Percentiles rank a stretch among this genome's conserved stretches.
These are phyloP conservation scores for Seira musarum DNA, from an alignment of 2,888 invertebrate genomes.

Conservation along the genomic window DNA sequence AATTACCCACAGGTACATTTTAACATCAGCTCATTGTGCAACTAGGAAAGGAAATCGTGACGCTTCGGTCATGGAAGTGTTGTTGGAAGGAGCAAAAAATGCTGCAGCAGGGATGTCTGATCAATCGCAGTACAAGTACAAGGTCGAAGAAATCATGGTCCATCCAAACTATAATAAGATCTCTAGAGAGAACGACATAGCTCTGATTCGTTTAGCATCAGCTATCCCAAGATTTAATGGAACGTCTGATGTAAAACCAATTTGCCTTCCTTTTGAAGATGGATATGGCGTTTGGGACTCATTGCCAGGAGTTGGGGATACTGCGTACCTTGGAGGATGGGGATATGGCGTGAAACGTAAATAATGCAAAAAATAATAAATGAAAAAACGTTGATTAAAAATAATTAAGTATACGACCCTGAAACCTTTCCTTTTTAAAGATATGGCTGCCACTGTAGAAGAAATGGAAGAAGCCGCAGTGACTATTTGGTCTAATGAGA, in stretches of 20 bases:
- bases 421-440: slow-evolving; percentile 9
- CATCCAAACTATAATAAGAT: slow-evolving; percentile 59
- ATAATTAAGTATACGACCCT: too few relatives aligned
- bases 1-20: slow-evolving; percentile 51
- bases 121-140: slow-evolving; percentile 41
- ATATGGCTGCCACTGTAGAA: slow-evolving; percentile 46
- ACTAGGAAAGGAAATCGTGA: neutral
- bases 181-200: slow-evolving; percentile 65
- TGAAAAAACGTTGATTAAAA: too few relatives aligned
- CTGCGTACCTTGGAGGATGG: slow-evolving; percentile 62
- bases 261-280: slow-evolving; percentile 64
- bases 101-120: slow-evolving; percentile 27
- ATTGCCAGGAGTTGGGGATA: slow-evolving; percentile 47
- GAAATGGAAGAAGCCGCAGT: slow-evolving; percentile 57
- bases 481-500: slow-evolving; percentile 56
- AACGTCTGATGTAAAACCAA: slow-evolving; percentile 57
- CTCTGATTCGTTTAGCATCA: slow-evolving; percentile 58
- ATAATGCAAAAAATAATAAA: slow-evolving; percentile 7
- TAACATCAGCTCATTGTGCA: slow-evolving; percentile 59
- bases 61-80: slow-evolving; percentile 44
- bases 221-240: slow-evolving; percentile 42
- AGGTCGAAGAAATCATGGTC: slow-evolving; percentile 57
- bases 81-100: slow-evolving; percentile 42
- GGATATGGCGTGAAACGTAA: slow-evolving; percentile 56
- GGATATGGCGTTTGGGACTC: slow-evolving; percentile 64